phyloP scores from a whole-genome alignment of 2,888 invertebrate genomes.

The Stegophylla sp. region DNA sequence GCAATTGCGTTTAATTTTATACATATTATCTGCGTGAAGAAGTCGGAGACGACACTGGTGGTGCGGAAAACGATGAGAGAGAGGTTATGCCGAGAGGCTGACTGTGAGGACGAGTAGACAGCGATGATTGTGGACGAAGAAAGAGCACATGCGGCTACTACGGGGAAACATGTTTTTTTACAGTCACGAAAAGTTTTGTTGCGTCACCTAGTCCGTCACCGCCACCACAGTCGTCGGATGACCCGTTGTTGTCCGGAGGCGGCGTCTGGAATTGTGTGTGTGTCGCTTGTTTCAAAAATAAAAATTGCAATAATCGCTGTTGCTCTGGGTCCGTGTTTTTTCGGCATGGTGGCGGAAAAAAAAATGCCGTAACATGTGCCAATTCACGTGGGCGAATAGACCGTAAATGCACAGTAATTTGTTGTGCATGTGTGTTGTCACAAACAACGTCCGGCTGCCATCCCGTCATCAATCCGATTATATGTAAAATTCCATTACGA shows the following conservation, averaged over 20 bases:
- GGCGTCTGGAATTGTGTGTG: constrained; percentile 31
- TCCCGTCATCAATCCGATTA: constrained; percentile 45
- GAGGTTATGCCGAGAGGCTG: background rate
- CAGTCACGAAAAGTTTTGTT: background rate
- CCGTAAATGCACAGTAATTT: constrained; percentile 58
- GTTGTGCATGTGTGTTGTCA: constrained; percentile 50
- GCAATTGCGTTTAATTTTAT: no score
- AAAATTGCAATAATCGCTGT: constrained; percentile 46
- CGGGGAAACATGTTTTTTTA: background rate
- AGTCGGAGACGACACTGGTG: background rate
- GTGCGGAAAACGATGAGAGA: background rate
- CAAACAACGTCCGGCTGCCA: constrained; percentile 49
- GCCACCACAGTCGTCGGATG: background rate
- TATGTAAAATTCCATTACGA: constrained; percentile 21
- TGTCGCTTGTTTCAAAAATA: constrained; percentile 55
- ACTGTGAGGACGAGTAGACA: background rate
- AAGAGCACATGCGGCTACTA: background rate
- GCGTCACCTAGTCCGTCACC: background rate
- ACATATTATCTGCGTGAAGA: background rate
- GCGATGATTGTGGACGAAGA: background rate
- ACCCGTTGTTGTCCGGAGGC: constrained; percentile 30
- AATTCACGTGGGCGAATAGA: constrained; percentile 55
- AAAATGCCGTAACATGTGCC: constrained; percentile 48
- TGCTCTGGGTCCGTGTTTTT: constrained; percentile 49
- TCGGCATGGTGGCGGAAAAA: constrained; percentile 29